A percentile compares a stretch with the other conserved stretches of the same genome.
These are phyloP conservation scores for Loris lydekkerianus DNA, from an alignment of 2,797 vertebrate species.

Conservation along the genomic window DNA sequence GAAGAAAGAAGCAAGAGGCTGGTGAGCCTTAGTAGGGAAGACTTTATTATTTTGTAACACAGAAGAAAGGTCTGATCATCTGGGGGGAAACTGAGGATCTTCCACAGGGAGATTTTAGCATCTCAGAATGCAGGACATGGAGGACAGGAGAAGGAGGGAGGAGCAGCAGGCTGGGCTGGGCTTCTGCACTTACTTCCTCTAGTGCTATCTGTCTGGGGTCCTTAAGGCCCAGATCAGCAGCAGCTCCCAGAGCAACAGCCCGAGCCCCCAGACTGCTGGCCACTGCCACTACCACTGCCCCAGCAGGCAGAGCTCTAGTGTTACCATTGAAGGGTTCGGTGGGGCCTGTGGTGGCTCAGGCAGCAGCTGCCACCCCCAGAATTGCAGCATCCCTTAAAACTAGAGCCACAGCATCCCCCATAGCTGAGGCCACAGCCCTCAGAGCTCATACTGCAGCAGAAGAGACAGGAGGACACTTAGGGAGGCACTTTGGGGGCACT, in stretches of 20 bases:
- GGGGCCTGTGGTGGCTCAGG: conserved; percentile 15
- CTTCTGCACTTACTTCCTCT: neutral
- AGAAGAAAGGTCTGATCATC: neutral
- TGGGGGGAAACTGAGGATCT: neutral
- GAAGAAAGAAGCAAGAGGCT: neutral
- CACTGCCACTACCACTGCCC: neutral
- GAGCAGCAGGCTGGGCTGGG: neutral
- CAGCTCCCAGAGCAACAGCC: neutral
- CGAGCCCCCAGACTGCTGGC: neutral
- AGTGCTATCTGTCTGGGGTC: neutral
- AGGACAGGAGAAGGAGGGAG: neutral
- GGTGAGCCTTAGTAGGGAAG: neutral
- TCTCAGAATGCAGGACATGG: neutral
- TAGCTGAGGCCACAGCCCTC: neutral
- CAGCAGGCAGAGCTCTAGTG: conserved; percentile 50
- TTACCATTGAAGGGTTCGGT: neutral
- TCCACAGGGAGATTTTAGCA: neutral
- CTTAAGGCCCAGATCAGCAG: conserved; percentile 43
- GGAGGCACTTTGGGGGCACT: neutral
- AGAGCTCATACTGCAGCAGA: neutral
- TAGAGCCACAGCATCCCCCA: neutral
- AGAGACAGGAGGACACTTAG: neutral
- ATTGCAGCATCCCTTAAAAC: neutral
- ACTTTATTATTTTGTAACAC: conserved; percentile 36
- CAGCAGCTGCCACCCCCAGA: neutral